Evolutionary conservation across 2,888 invertebrate genomes (phyloP).

Genomic region (Nemurella pictetii): DNA sequence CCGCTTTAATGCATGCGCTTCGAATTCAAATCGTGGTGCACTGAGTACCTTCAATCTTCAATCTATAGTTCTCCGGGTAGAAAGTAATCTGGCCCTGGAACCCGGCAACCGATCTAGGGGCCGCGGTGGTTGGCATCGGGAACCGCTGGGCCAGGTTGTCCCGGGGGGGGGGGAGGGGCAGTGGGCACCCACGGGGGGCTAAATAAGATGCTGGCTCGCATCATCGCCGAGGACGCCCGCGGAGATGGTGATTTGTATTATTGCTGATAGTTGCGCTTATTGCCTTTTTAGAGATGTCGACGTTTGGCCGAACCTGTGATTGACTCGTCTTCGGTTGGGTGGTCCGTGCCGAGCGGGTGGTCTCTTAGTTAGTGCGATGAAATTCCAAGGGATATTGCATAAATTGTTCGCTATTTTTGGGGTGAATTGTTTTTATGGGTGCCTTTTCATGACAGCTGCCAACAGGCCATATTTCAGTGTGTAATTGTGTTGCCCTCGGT

Average conservation of each 20-base stretch:
- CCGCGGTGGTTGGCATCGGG: no score
- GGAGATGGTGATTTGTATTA: conserved; percentile 10
- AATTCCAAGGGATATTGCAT: not conserved
- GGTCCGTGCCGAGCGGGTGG: not conserved
- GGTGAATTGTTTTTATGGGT: not conserved
- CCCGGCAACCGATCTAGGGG: no score
- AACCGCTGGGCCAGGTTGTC: no score
- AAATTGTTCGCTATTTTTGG: not conserved
- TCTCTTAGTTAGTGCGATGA: not conserved
- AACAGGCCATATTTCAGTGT: not conserved
- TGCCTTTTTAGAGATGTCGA: not conserved
- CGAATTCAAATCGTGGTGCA: no score
- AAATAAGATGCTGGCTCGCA: not conserved
- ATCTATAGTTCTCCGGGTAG: no score
- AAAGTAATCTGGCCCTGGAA: no score
- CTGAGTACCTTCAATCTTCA: no score
- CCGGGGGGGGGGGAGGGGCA: not conserved
- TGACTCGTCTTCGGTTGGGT: not conserved
- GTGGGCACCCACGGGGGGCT: not conserved
- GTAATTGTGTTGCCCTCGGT: no score
- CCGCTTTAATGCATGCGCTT: no score
- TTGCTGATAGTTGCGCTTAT: not conserved
- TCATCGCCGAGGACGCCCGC: not conserved
- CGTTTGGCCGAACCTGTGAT: not conserved
- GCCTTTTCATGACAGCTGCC: not conserved